Conservation (phyloP, 2,113 vertebrate species). For the Nestor notabilis region DNA sequence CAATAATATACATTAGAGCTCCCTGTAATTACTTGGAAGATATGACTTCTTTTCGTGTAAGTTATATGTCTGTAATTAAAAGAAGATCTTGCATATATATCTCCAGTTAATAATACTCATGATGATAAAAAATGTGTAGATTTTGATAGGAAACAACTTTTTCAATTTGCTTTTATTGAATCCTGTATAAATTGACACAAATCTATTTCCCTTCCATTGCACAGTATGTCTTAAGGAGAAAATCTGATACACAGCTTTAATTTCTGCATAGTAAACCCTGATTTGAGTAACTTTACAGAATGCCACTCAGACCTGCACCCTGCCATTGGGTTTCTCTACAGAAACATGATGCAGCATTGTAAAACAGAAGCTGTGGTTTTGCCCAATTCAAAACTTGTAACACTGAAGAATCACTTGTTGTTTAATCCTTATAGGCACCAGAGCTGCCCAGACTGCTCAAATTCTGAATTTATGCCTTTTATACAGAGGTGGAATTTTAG, state of each 20-base stretch:
- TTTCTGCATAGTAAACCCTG: background rate
- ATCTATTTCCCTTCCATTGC: background rate
- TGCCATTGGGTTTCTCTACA: background rate
- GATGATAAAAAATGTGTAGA: constrained; percentile 31
- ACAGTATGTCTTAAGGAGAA: background rate
- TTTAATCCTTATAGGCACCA: background rate
- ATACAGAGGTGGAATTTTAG: background rate
- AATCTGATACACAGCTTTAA: background rate
- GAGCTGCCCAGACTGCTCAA: background rate
- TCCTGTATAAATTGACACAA: background rate
- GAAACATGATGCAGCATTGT: background rate
- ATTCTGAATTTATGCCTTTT: background rate
- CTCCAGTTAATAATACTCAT: constrained; percentile 23
- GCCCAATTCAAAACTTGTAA: background rate
- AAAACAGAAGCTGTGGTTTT: background rate
- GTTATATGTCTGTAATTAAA: constrained; percentile 60
- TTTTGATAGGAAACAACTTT: constrained; percentile 52
- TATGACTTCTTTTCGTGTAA: constrained; percentile 47
- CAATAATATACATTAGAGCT: constrained; percentile 39
- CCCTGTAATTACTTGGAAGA: constrained; percentile 57
- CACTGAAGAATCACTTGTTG: background rate
- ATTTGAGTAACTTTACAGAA: background rate
- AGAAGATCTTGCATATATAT: constrained; percentile 34
- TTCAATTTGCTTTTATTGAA: constrained; percentile 23
- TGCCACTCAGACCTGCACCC: accelerated